Evolutionary conservation across 2,888 invertebrate genomes (phyloP), one percentile per base, ranked within the genome.

Genomic region (Acleris holmiana): DNA sequence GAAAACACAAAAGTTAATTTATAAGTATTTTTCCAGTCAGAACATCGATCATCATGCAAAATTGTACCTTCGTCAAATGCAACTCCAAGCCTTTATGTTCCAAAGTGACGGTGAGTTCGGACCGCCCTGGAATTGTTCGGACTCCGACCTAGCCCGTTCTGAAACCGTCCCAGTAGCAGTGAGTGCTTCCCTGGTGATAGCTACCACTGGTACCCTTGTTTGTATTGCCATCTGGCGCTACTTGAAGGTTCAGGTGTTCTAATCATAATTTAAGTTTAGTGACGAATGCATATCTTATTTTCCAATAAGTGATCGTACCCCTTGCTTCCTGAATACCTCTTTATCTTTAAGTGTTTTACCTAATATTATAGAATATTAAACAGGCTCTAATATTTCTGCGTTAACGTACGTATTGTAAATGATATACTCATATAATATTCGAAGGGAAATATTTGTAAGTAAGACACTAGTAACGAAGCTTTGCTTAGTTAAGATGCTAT

Each of bases 31-130:
- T 2, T 67, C 75, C 80, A 91, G 89, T 58, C 76, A 89, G 6
- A 79, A 80, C 17, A 79, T 83, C 7, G 85, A 81, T 1, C 94
- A 94, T 73, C 93, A 93, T 61, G 95, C 95, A 0, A 94, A 94
- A 49, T 85, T 96, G 0, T 94, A 94, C 73, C 88, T 96, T 15
- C 93, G 95, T 23, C 94, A 95, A 70, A 91, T 97, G 88, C 95
- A 95, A 66, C 93, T 98, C 64, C 98, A 98, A 79, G 97, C 98
- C 23, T 98, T 98, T 86, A 97, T 97, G 94, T 97, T 96, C 88
- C 96, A 96, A 81, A 95, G 95, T 49, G 95, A 95, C 48, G 94
- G 94, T 0, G 93, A 93, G 68, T 94, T 96, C 79, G 96, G 96
- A 0, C 93, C 94, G 0, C 93, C 95, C 1, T 95, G 95, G 89